These are phyloP conservation scores for Brenthis hecate DNA, from an alignment of 2,888 invertebrate species.

Conservation along the genomic window DNA sequence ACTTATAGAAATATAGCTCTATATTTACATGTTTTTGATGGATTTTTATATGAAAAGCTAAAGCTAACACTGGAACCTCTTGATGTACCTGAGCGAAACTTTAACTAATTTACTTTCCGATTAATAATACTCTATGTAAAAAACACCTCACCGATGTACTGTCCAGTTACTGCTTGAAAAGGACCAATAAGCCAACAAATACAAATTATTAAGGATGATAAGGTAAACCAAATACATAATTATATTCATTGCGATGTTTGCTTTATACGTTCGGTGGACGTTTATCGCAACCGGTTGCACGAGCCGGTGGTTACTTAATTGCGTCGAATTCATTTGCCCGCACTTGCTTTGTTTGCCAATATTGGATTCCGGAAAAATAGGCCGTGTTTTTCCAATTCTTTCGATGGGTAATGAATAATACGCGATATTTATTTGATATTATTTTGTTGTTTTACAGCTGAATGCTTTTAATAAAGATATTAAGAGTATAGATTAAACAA, in stretches of 20 bases:
- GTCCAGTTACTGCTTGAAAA: too few relatives aligned
- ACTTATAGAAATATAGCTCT: too few relatives aligned
- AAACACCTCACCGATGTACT: too few relatives aligned
- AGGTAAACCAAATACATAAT: not conserved
- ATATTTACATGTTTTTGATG: too few relatives aligned
- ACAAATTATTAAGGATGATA: not conserved
- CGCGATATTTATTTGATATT: conserved; percentile 6
- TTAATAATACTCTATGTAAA: too few relatives aligned
- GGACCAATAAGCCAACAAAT: too few relatives aligned
- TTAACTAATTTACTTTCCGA: too few relatives aligned
- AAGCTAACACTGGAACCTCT: too few relatives aligned
- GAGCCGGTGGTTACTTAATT: conserved; percentile 40
- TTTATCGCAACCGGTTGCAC: conserved; percentile 34
- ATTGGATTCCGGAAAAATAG: conserved; percentile 42
- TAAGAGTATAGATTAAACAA: not conserved
- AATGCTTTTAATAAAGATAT: not conserved
- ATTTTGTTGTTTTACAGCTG: not conserved
- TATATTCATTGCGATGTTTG: conserved; percentile 12
- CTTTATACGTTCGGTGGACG: conserved; percentile 28
- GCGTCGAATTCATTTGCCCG: conserved; percentile 41
- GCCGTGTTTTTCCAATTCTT: conserved; percentile 31
- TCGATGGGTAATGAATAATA: conserved; percentile 21
- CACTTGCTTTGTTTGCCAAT: conserved; percentile 40
- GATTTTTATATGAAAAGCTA: too few relatives aligned
- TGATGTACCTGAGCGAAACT: too few relatives aligned